A percentile compares a stretch with the other conserved stretches of the same genome.
Conservation (phyloP, 2,113 vertebrate genomes). For the Pipa parva region DNA sequence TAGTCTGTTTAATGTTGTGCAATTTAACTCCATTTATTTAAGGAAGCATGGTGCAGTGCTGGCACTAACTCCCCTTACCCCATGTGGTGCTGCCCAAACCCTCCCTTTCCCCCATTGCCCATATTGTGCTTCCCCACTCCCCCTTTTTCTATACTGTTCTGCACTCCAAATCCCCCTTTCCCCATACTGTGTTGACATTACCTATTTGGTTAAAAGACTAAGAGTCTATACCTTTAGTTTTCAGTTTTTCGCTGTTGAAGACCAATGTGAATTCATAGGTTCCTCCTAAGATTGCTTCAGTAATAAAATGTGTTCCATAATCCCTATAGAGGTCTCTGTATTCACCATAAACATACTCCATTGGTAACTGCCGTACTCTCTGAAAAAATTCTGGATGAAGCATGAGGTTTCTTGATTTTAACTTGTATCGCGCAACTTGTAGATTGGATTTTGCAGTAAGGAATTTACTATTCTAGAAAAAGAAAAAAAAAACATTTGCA, state of each 20-base stretch:
- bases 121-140: too few species aligned
- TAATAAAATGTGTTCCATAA: slow-evolving; percentile 85
- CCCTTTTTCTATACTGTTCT: too few species aligned
- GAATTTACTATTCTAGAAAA: slow-evolving; percentile 69
- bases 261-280: slow-evolving; percentile 76
- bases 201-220: neutral
- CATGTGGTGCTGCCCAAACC: too few species aligned
- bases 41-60: too few species aligned
- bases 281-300: slow-evolving; percentile 77
- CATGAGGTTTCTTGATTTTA: slow-evolving; percentile 73
- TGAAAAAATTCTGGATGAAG: slow-evolving; percentile 80
- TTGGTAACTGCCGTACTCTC: slow-evolving; percentile 69
- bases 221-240: slow-evolving; percentile 64
- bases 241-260: slow-evolving; percentile 63
- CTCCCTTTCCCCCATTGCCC: rapidly evolving
- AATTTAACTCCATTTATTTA: too few species aligned
- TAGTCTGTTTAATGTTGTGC: too few species aligned
- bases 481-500: slow-evolving; percentile 5
- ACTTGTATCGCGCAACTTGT: slow-evolving; percentile 71
- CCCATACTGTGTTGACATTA: too few species aligned
- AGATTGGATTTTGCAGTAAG: slow-evolving; percentile 69
- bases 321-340: slow-evolving; percentile 82
- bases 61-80: too few species aligned
- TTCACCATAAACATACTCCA: slow-evolving; percentile 77
- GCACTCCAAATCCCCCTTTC: too few species aligned